Evolutionary conservation across 2,888 invertebrate genomes (phyloP), one percentile per base, ranked within the genome.

Genomic region (Aplocera efformata): DNA sequence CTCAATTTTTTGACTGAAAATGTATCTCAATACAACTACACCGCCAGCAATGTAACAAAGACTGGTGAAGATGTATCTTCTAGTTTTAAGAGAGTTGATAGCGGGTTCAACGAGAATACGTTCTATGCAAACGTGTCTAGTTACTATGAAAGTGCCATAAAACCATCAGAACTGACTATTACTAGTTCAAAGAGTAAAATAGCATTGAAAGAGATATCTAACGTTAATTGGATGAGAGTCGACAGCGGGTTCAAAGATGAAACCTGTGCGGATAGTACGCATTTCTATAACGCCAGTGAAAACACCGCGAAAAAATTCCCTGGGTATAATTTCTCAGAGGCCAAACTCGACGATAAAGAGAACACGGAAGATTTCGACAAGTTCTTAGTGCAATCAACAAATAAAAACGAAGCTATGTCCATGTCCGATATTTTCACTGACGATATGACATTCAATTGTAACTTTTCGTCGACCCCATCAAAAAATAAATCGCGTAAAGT

Each of bases 211-310:
- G 85, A 85, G 57, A 79, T 82, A 47, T 83, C 86, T n/a, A 88
- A 85, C 48, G 64, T 78, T 7, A 72, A 79, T 53, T 88, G 88
- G 88, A 79, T 80, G 78, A 72, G 86, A 56, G 72, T 79, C 5
- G 88, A 88, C 52, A 88, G 88, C 44, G 86, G 88, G 1, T 88
- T 85, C 49, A 88, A 85, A 58, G 85, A 88, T 44, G 88, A 88
- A 44, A 82, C 68, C 5, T 84, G 83, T 0, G 63, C 73, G 1
- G 86, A 88, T 42, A 77, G 74, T 42, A 69, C 72, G 35, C 79
- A 82, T 29, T 85, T 83, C 53, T 84, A 80, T 56, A 54, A 59
- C 0, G 42, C 52, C 1, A 61, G 55, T 27, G 79, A 81, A 3
- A 57, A 55, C 31, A 58, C 65, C 0, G 49, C 48, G 7, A 75